Percentiles rank a stretch among this genome's conserved stretches.
phyloP scores from a whole-genome alignment of 1,140 invertebrate genomes.

The Proctacanthus coquilletti region DNA sequence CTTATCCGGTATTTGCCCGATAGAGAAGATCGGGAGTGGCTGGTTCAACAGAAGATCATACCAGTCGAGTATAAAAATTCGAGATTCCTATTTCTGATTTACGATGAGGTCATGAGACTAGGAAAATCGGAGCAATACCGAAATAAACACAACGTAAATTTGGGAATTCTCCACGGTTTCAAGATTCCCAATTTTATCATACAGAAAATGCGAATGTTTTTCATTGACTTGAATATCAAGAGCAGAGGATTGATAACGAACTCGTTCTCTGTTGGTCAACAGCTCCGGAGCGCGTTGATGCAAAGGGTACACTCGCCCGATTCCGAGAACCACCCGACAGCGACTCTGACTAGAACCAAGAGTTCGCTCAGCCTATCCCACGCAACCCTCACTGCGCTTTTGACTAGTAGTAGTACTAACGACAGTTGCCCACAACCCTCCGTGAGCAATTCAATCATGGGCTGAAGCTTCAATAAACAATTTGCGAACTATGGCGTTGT shows the following conservation, averaged over 20 bases:
- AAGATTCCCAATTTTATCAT: slow-evolving; percentile 24
- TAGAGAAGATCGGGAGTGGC: slow-evolving; percentile 24
- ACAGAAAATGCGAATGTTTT: slow-evolving; percentile 26
- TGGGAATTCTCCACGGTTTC: slow-evolving; percentile 20
- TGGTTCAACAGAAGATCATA: slow-evolving; percentile 21
- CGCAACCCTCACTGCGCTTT: slow-evolving; percentile 23
- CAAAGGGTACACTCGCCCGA: no score
- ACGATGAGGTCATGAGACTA: slow-evolving; percentile 22
- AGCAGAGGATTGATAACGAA: slow-evolving; percentile 27
- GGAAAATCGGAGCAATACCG: slow-evolving; percentile 20
- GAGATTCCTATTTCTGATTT: slow-evolving; percentile 24
- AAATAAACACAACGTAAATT: slow-evolving; percentile 19
- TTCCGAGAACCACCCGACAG: background rate
- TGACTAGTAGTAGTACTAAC: slow-evolving; percentile 10
- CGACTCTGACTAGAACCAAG: slow-evolving; percentile 4
- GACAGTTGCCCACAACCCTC: no score
- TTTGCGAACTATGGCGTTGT: no score
- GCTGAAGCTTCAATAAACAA: no score
- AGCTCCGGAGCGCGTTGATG: slow-evolving; percentile 16
- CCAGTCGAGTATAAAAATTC: slow-evolving; percentile 20
- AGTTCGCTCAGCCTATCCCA: slow-evolving; percentile 24
- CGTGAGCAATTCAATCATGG: no score
- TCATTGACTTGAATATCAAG: slow-evolving; percentile 26
- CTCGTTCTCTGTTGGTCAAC: slow-evolving; percentile 16
- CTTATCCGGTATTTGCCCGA: slow-evolving; percentile 27